Evolutionary conservation across 2,797 vertebrate genomes (phyloP), one percentile per base, ranked within the genome.

Genomic region (Mus spretus): DNA sequence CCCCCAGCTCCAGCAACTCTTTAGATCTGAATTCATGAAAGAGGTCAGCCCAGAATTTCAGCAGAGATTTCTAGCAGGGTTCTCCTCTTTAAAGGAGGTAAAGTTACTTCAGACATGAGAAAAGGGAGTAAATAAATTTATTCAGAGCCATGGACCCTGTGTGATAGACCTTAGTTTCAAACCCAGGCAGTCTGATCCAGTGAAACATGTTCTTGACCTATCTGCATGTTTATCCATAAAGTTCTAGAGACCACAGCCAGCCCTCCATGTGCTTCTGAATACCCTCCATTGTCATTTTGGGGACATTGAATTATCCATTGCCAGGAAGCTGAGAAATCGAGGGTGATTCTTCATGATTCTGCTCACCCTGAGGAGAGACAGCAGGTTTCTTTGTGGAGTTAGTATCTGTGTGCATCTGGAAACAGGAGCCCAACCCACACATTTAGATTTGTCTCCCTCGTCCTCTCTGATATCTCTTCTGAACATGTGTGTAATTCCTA

Each of bases 131-230:
- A 31, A 57, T 6, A 79, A 57, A 40, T 22, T 47, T 3, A 8
- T 8, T 1, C 17, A 0, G 1, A 40, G 31, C 0, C 34, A 9
- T 0, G 2, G 17, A 19, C 37, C 40, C 37, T 7, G 6, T n/a
- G 26, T 63, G 11, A 44, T 59, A 75, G 72, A 5, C 22, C 13
- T 28, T 0, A 1, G 2, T 87, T 95, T 88, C 89, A 40, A 20
- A 93, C 4, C 24, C 50, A 86, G 44, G 14, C 8, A 0, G 2
- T 50, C 11, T 63, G 63, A 57, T 4, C 63, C 8, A 20, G 40
- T 65, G 78, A 85, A 31, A 7, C 24, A 1, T 9, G 3, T 74
- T 91, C 26, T 31, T 22, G 31, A 11, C n/a, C 50, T 93, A 67
- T 89, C 24, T 14, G 3, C 75, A 0, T 14, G 13, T 75, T 83